These are phyloP conservation scores for Malacosoma neustria DNA, from an alignment of 2,888 invertebrate species.

Conservation along the genomic window DNA sequence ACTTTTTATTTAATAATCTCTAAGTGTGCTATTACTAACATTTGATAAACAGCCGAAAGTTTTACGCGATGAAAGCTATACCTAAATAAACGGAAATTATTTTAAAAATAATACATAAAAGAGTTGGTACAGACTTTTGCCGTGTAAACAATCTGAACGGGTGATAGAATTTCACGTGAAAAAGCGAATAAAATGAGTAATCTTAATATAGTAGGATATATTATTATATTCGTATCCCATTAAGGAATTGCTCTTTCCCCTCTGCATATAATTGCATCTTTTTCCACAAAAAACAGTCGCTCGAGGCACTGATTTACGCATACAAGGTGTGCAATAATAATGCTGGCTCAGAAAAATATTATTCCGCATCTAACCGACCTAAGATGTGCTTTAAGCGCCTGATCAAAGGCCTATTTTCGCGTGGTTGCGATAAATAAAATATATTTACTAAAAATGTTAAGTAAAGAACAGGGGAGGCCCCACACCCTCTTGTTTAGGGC, in stretches of 20 bases:
- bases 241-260: slow-evolving; percentile 35
- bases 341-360: slow-evolving; percentile 62
- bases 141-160: not conserved
- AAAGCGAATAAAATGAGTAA: too few species aligned
- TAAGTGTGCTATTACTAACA: too few species aligned
- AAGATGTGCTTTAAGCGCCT: slow-evolving; percentile 29
- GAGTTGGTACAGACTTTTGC: not conserved
- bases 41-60: too few species aligned
- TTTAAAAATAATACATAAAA: too few species aligned
- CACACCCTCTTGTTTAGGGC: slow-evolving; percentile 57
- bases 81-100: too few species aligned
- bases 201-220: too few species aligned
- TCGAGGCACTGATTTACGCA: slow-evolving; percentile 72
- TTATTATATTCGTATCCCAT: slow-evolving; percentile 31
- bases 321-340: slow-evolving; percentile 75
- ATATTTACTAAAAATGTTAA: slow-evolving; percentile 64
- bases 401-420: slow-evolving; percentile 32
- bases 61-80: too few species aligned
- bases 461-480: slow-evolving; percentile 61
- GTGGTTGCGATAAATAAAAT: slow-evolving; percentile 27
- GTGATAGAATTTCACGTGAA: not conserved
- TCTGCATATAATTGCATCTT: slow-evolving; percentile 71
- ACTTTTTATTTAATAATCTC: too few species aligned
- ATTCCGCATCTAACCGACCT: slow-evolving; percentile 30
- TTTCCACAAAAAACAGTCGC: slow-evolving; percentile 66